Percentiles rank a stretch among this genome's conserved stretches.
Conservation (phyloP, 2,113 vertebrate species). For the Lophochroa leadbeateri region DNA sequence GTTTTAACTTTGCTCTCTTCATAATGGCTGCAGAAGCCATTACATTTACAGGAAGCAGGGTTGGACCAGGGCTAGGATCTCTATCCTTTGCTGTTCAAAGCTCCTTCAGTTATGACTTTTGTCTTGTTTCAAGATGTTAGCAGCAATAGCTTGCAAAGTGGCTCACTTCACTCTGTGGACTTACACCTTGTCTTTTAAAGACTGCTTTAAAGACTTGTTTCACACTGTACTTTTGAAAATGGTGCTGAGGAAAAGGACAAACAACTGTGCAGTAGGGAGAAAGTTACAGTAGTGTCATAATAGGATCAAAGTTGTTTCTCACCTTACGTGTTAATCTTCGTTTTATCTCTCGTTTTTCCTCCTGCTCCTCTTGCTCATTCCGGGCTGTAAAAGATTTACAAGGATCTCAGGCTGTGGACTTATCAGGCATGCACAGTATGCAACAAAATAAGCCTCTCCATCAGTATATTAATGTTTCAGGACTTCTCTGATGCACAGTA, state of each 20-base stretch:
- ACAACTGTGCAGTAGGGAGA: background rate
- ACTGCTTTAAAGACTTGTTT: background rate
- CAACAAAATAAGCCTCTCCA: slow-evolving; percentile 10
- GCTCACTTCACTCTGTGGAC: background rate
- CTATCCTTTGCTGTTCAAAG: background rate
- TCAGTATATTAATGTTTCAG: slow-evolving; percentile 11
- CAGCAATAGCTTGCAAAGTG: background rate
- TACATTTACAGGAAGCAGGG: background rate
- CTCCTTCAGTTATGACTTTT: background rate
- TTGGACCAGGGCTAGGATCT: background rate
- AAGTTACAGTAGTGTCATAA: background rate
- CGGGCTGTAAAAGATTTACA: slow-evolving; percentile 84
- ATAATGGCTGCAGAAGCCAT: background rate
- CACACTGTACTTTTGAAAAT: background rate
- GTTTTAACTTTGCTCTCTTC: background rate
- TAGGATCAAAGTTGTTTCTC: slow-evolving; percentile 44
- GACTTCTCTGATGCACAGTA: background rate
- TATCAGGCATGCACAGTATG: background rate
- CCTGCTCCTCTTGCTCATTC: slow-evolving; percentile 97
- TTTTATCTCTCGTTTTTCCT: slow-evolving; percentile 98
- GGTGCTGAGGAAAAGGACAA: background rate
- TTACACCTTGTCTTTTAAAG: background rate
- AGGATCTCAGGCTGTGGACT: slow-evolving; percentile 20
- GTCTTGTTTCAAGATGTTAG: background rate
- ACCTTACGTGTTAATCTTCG: slow-evolving; percentile 94